A percentile compares a stretch with the other conserved stretches of the same genome.
Conservation (phyloP, 2,797 vertebrate species). For the Schizothorax lantsangensis region DNA sequence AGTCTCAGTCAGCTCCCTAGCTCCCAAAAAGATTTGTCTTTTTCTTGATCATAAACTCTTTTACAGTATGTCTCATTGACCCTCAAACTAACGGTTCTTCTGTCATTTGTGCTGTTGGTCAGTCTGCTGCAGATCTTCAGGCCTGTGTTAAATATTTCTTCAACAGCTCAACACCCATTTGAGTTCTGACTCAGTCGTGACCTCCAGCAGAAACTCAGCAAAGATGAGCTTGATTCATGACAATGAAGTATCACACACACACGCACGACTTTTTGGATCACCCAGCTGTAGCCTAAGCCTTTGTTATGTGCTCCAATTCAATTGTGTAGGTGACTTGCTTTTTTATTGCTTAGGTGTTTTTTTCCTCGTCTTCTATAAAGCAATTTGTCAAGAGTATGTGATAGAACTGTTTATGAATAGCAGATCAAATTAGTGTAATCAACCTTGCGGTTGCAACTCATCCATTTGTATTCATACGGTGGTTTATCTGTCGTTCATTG, state of each 20-base stretch:
- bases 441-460: conserved; percentile 19
- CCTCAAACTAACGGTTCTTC: background rate
- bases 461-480: conserved; percentile 38
- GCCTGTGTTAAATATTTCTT: background rate
- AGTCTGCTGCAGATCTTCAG: conserved; percentile 16
- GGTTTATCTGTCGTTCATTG: conserved; percentile 1
- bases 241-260: conserved; percentile 16
- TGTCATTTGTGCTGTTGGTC: background rate
- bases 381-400: conserved; percentile 43
- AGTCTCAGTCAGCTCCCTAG: background rate
- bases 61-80: background rate
- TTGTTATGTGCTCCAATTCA: background rate
- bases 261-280: background rate
- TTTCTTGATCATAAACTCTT: background rate
- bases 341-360: background rate
- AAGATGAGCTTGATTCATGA: conserved; percentile 20
- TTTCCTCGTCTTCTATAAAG: conserved; percentile 13
- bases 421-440: conserved; percentile 49
- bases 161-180: background rate
- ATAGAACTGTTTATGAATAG: conserved; percentile 44
- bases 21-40: background rate
- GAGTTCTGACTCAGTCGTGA: conserved; percentile 8
- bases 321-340: conserved; percentile 15
- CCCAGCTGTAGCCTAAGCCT: background rate
- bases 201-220: background rate